These are phyloP conservation scores for Corythoichthys haematopterus DNA, from an alignment of 2,113 vertebrate genomes.

Conservation along the genomic window DNA sequence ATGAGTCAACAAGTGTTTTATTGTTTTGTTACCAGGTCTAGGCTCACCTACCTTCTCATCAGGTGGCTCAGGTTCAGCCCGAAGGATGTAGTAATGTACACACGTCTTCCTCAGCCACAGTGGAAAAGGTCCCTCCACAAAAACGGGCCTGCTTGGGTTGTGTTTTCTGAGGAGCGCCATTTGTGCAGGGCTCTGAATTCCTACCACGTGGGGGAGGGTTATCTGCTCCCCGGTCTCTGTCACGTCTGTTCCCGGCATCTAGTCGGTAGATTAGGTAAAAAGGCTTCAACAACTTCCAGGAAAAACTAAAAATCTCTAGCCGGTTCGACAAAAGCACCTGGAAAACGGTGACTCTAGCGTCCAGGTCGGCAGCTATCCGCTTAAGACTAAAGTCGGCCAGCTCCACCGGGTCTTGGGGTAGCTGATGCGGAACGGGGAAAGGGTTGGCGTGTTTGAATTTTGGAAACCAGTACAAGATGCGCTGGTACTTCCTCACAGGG, in stretches of 20 bases:
- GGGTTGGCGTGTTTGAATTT: constrained; percentile 79
- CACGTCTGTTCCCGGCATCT: constrained; percentile 62
- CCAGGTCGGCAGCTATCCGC: constrained; percentile 75
- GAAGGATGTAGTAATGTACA: constrained; percentile 81
- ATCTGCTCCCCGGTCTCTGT: constrained; percentile 59
- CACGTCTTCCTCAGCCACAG: constrained; percentile 81
- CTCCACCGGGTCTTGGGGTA: constrained; percentile 76
- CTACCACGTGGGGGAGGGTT: constrained; percentile 66
- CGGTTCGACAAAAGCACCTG: constrained; percentile 67
- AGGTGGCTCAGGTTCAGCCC: constrained; percentile 73
- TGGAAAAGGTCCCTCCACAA: constrained; percentile 85
- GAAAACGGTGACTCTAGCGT: constrained; percentile 74
- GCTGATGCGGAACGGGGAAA: constrained; percentile 70
- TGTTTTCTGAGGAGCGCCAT: constrained; percentile 74
- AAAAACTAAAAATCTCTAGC: too few species aligned
- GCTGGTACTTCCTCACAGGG: constrained; percentile 80
- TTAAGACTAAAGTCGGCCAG: constrained; percentile 73
- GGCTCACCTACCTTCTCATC: constrained; percentile 66
- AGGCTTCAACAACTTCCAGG: too few species aligned
- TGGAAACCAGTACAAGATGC: constrained; percentile 85
- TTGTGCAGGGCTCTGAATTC: constrained; percentile 83
- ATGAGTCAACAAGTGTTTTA: too few species aligned
- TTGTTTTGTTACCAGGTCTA: too few species aligned
- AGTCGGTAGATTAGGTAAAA: not conserved
- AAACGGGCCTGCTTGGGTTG: constrained; percentile 69